A percentile compares a stretch with the other conserved stretches of the same genome.
Conservation (phyloP, 2,888 invertebrate species). For the Nineta flava region DNA sequence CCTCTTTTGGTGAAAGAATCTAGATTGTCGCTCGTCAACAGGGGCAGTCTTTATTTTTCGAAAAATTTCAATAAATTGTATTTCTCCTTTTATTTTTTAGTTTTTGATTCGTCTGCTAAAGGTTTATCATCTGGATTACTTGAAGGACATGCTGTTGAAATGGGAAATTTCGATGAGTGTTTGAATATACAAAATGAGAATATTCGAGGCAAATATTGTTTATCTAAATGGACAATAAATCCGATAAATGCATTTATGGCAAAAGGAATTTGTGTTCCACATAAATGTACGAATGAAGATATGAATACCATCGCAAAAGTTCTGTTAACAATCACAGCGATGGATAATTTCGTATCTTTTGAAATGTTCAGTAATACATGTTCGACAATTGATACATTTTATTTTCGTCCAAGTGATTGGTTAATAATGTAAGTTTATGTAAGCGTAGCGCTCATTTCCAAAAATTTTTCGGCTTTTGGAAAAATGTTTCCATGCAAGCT, state of each 20-base stretch:
- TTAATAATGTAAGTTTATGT: neutral
- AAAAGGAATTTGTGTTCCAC: neutral
- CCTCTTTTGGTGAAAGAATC: too few relatives aligned
- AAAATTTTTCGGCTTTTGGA: too few relatives aligned
- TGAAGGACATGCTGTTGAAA: neutral
- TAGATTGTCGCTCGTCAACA: too few relatives aligned
- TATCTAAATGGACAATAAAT: neutral
- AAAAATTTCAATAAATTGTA: too few relatives aligned
- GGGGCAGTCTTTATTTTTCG: too few relatives aligned
- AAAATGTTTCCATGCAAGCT: too few relatives aligned
- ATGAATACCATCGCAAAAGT: neutral
- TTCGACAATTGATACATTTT: neutral
- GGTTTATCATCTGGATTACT: neutral
- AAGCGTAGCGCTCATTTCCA: too few relatives aligned
- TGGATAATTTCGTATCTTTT: neutral
- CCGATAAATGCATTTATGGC: neutral
- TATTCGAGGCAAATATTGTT: neutral
- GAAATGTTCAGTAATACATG: neutral
- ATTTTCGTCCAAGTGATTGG: neutral
- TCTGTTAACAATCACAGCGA: neutral
- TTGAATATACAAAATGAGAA: neutral
- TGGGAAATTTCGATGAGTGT: neutral
- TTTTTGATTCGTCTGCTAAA: neutral
- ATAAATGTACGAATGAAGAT: neutral
- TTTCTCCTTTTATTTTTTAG: too few relatives aligned